Conservation (phyloP, 2,888 invertebrate species). For the Falcaria lacertinaria region DNA sequence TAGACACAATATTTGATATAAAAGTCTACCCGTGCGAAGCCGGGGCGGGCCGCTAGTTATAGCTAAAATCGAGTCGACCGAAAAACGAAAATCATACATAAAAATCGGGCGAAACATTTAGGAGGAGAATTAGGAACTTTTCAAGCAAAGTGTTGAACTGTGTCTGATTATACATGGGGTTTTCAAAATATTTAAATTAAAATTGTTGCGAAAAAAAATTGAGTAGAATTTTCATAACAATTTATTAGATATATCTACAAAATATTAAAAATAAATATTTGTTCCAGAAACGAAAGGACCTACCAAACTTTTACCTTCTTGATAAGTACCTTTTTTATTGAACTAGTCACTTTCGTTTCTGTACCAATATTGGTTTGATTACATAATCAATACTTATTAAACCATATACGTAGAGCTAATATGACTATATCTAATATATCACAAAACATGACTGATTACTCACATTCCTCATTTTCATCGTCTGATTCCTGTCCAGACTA, state of each 20-base stretch:
- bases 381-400: slow-evolving; percentile 23
- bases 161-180: too few relatives aligned
- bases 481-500: background rate
- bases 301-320: background rate
- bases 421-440: slow-evolving; percentile 59
- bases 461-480: slow-evolving; percentile 15
- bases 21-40: too few relatives aligned
- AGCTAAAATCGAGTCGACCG: too few relatives aligned
- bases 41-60: too few relatives aligned
- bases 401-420: slow-evolving; percentile 24
- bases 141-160: too few relatives aligned
- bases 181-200: too few relatives aligned
- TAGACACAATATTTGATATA: too few relatives aligned
- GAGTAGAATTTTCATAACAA: slow-evolving; percentile 44
- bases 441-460: slow-evolving; percentile 64
- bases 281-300: slow-evolving; percentile 28
- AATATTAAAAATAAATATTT: slow-evolving; percentile 29
- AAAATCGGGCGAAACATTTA: too few relatives aligned
- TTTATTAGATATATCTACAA: slow-evolving; percentile 59
- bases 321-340: background rate
- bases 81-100: too few relatives aligned
- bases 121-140: too few relatives aligned
- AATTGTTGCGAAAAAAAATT: slow-evolving; percentile 6
- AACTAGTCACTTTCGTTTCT: slow-evolving; percentile 9
- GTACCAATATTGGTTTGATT: slow-evolving; percentile 19